Evolutionary conservation across 2,888 invertebrate genomes (phyloP), one percentile per base, ranked within the genome.

Genomic region (Pristionchus entomophagus): DNA sequence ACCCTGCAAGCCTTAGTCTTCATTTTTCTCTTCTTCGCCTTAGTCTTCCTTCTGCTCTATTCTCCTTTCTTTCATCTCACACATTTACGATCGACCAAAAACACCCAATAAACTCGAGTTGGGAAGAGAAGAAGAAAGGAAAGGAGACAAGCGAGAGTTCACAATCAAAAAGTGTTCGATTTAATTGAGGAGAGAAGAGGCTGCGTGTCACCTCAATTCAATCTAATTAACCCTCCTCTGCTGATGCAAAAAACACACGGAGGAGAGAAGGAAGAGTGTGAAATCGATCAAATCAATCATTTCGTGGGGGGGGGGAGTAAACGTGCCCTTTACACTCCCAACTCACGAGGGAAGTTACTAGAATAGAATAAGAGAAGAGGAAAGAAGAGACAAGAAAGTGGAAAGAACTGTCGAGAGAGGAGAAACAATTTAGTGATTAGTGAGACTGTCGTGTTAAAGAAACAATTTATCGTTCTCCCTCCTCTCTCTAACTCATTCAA

Each of bases 231-330:
- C 73, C n/a, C 26, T n/a, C 26, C 41, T 3, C 26, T 45, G 26
- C 6, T 26, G 38, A 45, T 41, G 26, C 41, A 45, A 38, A 45
- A 73, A 73, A 73, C 41, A 73, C 41, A 14, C 22, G 38, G 38
- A 73, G 38, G 65, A 69, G 59, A 29, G 51, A 29, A 59, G 59
- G 59, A n/a, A 65, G 26, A 73, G 73, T 73, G 73, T 41, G 73
- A 73, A 73, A 73, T 73, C 73, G 45, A 73, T 73, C 73, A 73
- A 73, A 73, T 73, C n/a, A 73, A 73, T 73, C 73, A 38, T 22
- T 6, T 65, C 35, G 22, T 69, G 22, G 22, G 29, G n/a, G n/a
- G n/a, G 26, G 5, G 29, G 19, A 69, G 65, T 69, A 69, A 73
- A 73, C 73, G 73, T 73, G 73, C 73, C 73, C 73, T 41, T 41